Evolutionary conservation across 2,113 vertebrate genomes (phyloP).

Genomic region (Muntiacus reevesi): DNA sequence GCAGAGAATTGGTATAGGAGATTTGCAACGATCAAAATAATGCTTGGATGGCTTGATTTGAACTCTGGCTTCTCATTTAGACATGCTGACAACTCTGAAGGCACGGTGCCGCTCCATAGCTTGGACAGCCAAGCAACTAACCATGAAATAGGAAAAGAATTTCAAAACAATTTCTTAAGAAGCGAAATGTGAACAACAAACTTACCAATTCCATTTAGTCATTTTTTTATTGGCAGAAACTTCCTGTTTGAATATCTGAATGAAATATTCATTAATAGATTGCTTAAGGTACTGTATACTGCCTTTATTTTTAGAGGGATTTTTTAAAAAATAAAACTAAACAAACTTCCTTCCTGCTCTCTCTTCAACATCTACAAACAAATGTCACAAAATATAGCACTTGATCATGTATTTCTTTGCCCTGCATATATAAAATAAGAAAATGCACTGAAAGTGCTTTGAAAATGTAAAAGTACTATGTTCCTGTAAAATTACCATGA

Average conservation of each 20-base stretch:
- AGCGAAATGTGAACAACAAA: slow-evolving; percentile 30
- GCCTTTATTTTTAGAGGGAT: neutral
- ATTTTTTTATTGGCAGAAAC: slow-evolving; percentile 18
- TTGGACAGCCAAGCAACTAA: neutral
- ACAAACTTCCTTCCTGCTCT: neutral
- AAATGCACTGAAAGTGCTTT: neutral
- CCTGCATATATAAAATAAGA: neutral
- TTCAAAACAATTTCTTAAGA: slow-evolving; percentile 37
- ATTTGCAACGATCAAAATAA: neutral
- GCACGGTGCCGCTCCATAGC: neutral
- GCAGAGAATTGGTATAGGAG: neutral
- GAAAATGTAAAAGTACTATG: neutral
- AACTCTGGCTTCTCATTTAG: slow-evolving; percentile 26
- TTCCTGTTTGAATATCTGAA: neutral
- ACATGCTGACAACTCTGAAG: neutral
- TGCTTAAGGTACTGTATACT: neutral
- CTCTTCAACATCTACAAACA: neutral
- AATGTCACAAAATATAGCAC: neutral
- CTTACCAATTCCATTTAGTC: neutral
- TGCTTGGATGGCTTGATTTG: neutral
- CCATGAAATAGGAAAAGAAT: slow-evolving; percentile 15
- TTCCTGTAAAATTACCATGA: neutral
- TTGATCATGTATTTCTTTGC: neutral
- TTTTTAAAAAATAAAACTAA: neutral
- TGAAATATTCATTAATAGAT: neutral